Evolutionary conservation across 2,797 vertebrate species (phyloP), one percentile per base, ranked within the genome.

Genomic region (Tokudaia tokunoshimensis): DNA sequence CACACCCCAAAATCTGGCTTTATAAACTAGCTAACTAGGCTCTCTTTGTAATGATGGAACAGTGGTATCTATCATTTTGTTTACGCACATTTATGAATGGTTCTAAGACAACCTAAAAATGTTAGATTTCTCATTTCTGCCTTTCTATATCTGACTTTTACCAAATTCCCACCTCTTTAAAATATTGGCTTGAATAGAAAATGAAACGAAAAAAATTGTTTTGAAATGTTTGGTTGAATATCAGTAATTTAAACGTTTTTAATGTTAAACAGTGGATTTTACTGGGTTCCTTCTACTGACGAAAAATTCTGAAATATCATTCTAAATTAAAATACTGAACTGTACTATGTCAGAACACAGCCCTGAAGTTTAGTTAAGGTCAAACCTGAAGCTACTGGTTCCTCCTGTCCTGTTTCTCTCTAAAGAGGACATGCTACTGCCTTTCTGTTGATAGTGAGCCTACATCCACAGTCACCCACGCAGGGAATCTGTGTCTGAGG

Each of bases 201-300:
- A 91, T 15, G 65, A 74, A 93, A 72, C 22, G 86, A 29, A 24
- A 29, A 63, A 84, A 84, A 67, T 3, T 67, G 79, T 34, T 80
- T 85, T 89, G 91, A 65, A 70, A 75, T 70, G 41, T 59, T 34
- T 76, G 24, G 63, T 84, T 85, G 86, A 94, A 70, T 76, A 87
- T 84, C 86, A 90, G 59, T 41, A 85, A 91, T n/a, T 10, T 52
- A 76, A 88, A 92, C 72, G 6, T 70, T 87, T 78, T 92, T 74
- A 50, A 96, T 81, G 74, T 47, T 34, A n/a, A 63, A 83, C 44
- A n/a, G 1, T 96, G 22, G 26, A 93, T 89, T 93, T 93, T 84
- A 59, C 11, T 44, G 11, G 37, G 83, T 61, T 92, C 92, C 37
- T 31, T 70, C n/a, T 75, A 93, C 3, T 26, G n/a, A 93, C 14